Conservation (phyloP, 2,113 vertebrate genomes). For the Oryzias curvinotus region DNA sequence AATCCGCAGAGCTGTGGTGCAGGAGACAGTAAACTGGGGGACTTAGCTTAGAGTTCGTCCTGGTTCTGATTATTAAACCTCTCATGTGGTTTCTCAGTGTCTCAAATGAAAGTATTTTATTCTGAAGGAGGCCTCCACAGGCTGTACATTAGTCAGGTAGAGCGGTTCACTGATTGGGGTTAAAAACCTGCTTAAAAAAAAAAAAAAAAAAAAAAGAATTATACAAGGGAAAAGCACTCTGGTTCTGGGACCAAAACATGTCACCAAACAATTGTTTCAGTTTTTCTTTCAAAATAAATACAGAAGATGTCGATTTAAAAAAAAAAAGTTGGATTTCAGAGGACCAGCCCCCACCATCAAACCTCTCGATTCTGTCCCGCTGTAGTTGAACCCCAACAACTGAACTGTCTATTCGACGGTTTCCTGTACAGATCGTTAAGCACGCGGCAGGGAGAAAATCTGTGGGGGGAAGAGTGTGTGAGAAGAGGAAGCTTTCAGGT, state of each 20-base stretch:
- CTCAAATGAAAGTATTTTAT: too few relatives aligned
- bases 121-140: too few relatives aligned
- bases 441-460: constrained; percentile 53
- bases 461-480: constrained; percentile 29
- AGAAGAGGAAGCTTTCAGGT: constrained; percentile 35
- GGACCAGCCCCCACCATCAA: constrained; percentile 76
- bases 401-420: constrained; percentile 36
- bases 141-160: neutral
- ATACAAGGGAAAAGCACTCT: constrained; percentile 8
- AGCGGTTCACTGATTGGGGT: neutral
- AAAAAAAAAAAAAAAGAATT: constrained; percentile 33
- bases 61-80: too few relatives aligned
- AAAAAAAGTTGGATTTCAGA: constrained; percentile 61
- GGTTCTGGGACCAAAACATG: constrained; percentile 8
- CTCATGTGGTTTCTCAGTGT: too few relatives aligned
- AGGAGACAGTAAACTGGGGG: too few relatives aligned
- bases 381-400: constrained; percentile 32
- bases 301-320: constrained; percentile 29
- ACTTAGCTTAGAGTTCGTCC: too few relatives aligned
- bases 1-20: too few relatives aligned
- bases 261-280: constrained; percentile 17
- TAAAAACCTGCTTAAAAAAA: constrained; percentile 24
- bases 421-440: constrained; percentile 58
- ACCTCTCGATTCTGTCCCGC: constrained; percentile 48
- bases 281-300: constrained; percentile 63